These are phyloP conservation scores for Platysteira castanea DNA, from an alignment of 2,113 vertebrate genomes.

Conservation along the genomic window DNA sequence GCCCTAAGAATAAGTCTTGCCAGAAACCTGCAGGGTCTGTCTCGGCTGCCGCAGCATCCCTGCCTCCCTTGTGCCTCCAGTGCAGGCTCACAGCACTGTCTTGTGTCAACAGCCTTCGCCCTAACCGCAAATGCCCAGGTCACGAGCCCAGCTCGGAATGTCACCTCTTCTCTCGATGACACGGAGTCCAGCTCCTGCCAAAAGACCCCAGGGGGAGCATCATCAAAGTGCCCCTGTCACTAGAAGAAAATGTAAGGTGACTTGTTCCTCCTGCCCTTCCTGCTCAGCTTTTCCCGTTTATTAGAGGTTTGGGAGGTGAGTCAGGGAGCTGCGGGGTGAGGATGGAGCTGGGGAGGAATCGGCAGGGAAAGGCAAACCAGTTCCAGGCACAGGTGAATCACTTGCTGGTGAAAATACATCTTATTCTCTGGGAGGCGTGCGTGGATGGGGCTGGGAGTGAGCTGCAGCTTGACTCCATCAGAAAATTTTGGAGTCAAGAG, in stretches of 20 bases:
- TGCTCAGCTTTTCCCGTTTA: neutral
- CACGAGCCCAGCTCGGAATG: neutral
- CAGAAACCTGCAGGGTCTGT: neutral
- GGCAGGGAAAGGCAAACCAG: neutral
- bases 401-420: neutral
- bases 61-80: neutral
- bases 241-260: neutral
- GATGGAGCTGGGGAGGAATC: neutral
- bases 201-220: neutral
- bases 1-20: neutral
- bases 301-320: constrained; percentile 18
- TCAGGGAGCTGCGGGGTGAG: neutral
- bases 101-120: neutral
- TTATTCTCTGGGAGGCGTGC: neutral
- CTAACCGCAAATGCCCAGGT: neutral
- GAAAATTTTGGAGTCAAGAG: neutral
- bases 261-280: constrained; percentile 17
- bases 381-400: constrained; percentile 43
- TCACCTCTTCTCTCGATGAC: neutral
- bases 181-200: neutral
- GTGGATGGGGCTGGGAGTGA: neutral
- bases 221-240: neutral
- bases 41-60: neutral
- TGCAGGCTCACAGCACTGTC: neutral
- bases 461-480: neutral